These are phyloP conservation scores for Myioborus miniatus DNA, from an alignment of 2,797 vertebrate species.

Conservation along the genomic window DNA sequence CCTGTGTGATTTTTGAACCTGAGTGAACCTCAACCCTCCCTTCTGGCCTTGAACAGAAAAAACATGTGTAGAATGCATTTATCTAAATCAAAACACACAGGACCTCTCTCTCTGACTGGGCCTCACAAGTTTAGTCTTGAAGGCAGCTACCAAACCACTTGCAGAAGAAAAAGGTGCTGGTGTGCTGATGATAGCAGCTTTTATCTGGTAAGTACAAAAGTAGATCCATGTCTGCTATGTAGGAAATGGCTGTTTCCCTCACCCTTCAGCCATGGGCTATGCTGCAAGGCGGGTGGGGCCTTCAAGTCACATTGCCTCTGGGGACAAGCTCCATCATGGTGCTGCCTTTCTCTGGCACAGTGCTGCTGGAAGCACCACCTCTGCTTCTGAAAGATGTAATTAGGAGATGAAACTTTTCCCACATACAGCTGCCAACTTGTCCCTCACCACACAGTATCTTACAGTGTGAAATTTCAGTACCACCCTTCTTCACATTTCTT, in stretches of 20 bases:
- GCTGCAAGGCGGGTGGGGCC: background rate
- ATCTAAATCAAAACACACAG: no score
- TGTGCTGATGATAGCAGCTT: background rate
- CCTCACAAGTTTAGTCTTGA: background rate
- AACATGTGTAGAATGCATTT: no score
- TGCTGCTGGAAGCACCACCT: background rate
- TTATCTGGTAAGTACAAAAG: background rate
- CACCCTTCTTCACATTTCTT: background rate
- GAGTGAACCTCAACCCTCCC: no score
- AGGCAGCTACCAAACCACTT: background rate
- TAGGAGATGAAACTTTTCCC: background rate
- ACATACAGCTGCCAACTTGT: background rate
- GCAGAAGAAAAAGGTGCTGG: background rate
- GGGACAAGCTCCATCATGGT: background rate
- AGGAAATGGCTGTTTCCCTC: background rate
- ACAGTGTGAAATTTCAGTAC: background rate
- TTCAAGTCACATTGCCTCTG: background rate
- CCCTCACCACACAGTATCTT: background rate
- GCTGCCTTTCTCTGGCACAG: background rate
- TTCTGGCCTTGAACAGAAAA: no score
- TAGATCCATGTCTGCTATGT: background rate
- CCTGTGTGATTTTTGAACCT: no score
- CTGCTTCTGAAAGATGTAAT: background rate
- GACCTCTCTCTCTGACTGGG: background rate
- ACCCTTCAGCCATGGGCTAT: rapidly evolving